Evolutionary conservation across 2,113 vertebrate genomes (phyloP), one percentile per base, ranked within the genome.

Genomic region (Syrmaticus mikado): DNA sequence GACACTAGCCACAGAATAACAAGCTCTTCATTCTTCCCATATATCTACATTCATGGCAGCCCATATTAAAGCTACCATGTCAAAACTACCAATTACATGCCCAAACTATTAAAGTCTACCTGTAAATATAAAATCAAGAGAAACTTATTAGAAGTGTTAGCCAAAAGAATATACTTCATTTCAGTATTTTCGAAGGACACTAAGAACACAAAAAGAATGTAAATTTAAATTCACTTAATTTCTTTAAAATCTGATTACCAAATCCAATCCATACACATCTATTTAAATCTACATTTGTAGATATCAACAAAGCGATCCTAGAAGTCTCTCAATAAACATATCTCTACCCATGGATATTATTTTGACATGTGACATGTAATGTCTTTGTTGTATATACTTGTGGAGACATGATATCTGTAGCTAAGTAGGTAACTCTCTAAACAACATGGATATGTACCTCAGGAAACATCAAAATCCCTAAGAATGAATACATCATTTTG

Each of bases 41-140:
- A 22, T 3, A 45, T 13, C 11, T 0, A 0, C 10, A 36, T 2
- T 27, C 41, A 62, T 11, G 4, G 19, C 14, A 67, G 38, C 45
- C 22, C 24, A 53, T 0, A 53, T 46, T 3, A 82, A 57, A 55
- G 41, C 9, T 48, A 81, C 4, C 8, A 41, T 28, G 14, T n/a
- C 20, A 48, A 36, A 46, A 68, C 55, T 74, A 13, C 34, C 57
- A 57, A 43, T 43, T 43, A 34, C 11, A 22, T 43, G 48, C 19
- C 43, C 18, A 70, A 76, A 58, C 14, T n/a, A 70, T 17, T 43
- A n/a, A 75, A 58, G 21, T n/a, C 41, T 70, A 87, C 12, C 21
- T 45, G 10, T 45, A 52, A 76, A 43, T 52, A 19, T 13, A 87
- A 58, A 71, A 27, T 15, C 12, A 50, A n/a, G 6, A 43, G 6